These are phyloP conservation scores for Stegana nigrithorax DNA, from an alignment of 2,888 invertebrate species.

Conservation along the genomic window DNA sequence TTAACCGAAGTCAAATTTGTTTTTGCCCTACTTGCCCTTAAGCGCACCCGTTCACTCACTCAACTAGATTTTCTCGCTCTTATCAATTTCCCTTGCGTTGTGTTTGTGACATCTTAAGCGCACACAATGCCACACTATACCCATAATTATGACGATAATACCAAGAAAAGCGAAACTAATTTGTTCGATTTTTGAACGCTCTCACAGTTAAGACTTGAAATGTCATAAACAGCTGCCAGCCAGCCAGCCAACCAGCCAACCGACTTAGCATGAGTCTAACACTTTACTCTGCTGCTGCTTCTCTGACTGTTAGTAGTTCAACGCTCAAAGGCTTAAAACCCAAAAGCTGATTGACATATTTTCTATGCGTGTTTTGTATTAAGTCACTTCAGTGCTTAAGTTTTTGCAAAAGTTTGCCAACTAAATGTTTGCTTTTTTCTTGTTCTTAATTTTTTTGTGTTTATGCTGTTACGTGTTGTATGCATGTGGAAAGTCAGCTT, in stretches of 20 bases:
- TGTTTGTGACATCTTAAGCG: constrained; percentile 44
- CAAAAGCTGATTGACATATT: not conserved
- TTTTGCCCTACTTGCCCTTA: too few relatives aligned
- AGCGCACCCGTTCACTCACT: constrained; percentile 1
- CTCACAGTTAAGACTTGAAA: not conserved
- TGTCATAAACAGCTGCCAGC: not conserved
- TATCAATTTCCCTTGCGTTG: constrained; percentile 10
- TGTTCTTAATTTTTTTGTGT: not conserved
- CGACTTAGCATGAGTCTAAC: too few relatives aligned
- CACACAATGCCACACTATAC: too few relatives aligned
- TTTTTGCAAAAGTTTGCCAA: too few relatives aligned
- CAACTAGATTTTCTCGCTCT: constrained; percentile 26
- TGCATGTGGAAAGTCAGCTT: not conserved
- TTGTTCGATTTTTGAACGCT: not conserved
- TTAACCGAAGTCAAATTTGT: too few relatives aligned
- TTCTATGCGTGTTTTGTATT: not conserved
- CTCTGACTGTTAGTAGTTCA: too few relatives aligned
- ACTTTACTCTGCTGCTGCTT: too few relatives aligned
- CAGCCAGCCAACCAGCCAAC: too few relatives aligned
- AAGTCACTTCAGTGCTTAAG: too few relatives aligned
- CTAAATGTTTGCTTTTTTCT: not conserved
- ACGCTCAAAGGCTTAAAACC: not conserved
- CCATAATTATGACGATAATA: not conserved
- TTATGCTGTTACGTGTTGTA: not conserved
- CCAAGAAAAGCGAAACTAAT: not conserved